Evolutionary conservation across 1,140 invertebrate genomes (phyloP), one percentile per base, ranked within the genome.

Genomic region (Oryzaephilus surinamensis): DNA sequence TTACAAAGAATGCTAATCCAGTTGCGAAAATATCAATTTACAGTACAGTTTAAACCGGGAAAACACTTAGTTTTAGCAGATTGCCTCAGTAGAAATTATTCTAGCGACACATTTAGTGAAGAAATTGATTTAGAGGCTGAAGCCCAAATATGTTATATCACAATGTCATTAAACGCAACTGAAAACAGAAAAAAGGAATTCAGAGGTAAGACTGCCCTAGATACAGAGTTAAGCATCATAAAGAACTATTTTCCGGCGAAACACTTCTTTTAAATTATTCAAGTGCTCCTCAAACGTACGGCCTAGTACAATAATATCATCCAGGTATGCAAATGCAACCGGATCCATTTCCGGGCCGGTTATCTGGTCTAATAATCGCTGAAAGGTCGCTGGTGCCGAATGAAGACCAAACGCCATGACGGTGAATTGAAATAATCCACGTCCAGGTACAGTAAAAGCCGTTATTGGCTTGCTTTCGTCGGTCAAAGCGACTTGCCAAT

Each of bases 361-460:
- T 11, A 50, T 42, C 12, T 3, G 14, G 26, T 50, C 45, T n/a
- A 51, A 35, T 6, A 46, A 10, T 4, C 61, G 46, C 31, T 65
- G 57, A 32, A 66, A 64, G 0, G 58, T 63, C 0, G 56, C 54
- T 2, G 63, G 55, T 2, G 57, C 55, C 41, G 65, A 50, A 7
- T 34, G 27, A 2, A 62, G 23, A 2, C 57, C 57, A 39, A 57
- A 60, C 6, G 54, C 41, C 32, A 51, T 55, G 5, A 32, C 7
- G 11, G 41, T 52, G 41, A 59, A 62, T 10, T 63, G 52, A 41
- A 32, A 60, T 3, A 58, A 28, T 0, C 58, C 58, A 11, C 40
- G 34, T 10, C 39, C 41, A n/a, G 53, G 51, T 8, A 58, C 38
- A 0, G 46, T 43, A 43, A 60, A 61, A 0, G 52, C 55, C 46